Conservation (phyloP, 2,113 vertebrate species). For the Furnarius figulus region DNA sequence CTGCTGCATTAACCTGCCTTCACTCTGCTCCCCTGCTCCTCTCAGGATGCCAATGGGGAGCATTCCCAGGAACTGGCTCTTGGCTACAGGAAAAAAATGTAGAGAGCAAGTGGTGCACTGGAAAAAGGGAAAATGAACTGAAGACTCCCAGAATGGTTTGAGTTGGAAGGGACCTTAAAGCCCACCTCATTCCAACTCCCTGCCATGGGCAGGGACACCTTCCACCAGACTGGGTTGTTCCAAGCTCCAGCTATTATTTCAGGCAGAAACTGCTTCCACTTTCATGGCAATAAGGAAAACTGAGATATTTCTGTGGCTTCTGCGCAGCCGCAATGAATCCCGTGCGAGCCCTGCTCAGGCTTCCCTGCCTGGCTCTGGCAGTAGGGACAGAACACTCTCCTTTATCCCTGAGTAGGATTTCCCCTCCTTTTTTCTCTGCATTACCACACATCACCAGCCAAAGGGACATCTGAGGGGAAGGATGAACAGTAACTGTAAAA, state of each 20-base stretch:
- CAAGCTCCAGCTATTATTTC: background rate
- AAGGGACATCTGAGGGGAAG: background rate
- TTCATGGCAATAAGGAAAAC: background rate
- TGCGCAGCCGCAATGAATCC: fast-evolving
- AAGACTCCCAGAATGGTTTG: background rate
- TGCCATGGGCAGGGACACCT: background rate
- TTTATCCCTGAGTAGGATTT: background rate
- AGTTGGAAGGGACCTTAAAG: background rate
- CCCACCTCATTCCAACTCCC: fast-evolving
- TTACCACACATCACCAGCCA: background rate
- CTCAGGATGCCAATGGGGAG: fast-evolving
- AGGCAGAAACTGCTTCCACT: background rate
- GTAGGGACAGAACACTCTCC: background rate
- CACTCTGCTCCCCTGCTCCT: background rate
- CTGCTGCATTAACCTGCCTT: too few species aligned
- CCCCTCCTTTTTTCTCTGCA: background rate
- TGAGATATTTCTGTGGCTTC: background rate
- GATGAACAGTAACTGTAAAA: background rate
- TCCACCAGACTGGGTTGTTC: background rate
- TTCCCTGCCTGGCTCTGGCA: background rate
- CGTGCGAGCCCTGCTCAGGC: fast-evolving
- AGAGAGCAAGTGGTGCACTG: fast-evolving
- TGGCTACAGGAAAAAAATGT: background rate
- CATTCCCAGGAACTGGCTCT: background rate
- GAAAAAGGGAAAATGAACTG: background rate